A percentile compares a stretch with the other conserved stretches of the same genome.
Evolutionary conservation across 2,888 invertebrate genomes (phyloP).

Genomic region (Spialia ferax): DNA sequence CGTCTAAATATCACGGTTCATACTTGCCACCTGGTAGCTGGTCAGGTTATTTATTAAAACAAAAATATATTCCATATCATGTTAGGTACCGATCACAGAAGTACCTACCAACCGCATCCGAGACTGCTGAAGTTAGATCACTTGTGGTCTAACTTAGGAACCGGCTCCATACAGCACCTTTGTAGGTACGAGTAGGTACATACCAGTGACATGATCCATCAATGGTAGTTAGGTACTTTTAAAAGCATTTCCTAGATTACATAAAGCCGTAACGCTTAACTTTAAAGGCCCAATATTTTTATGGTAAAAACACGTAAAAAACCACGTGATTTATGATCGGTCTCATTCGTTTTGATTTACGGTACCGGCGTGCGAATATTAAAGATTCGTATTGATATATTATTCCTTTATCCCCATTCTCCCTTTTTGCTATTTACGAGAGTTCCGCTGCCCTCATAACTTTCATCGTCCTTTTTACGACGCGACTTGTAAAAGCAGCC

Average conservation of each 20-base stretch:
- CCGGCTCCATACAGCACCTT: no score
- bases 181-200: no score
- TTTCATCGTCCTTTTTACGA: conserved; percentile 82
- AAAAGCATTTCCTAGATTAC: not conserved
- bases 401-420: conserved; percentile 85
- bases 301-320: conserved; percentile 64
- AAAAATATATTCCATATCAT: no score
- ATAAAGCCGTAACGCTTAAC: conserved; percentile 21
- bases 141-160: no score
- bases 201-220: no score
- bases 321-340: conserved; percentile 75
- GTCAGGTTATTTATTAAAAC: no score
- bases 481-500: conserved; percentile 74
- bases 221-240: no score
- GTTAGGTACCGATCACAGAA: no score
- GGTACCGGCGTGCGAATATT: conserved; percentile 81
- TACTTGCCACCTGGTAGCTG: no score
- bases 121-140: no score
- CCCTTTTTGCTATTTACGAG: conserved; percentile 83
- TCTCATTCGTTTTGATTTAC: conserved; percentile 83
- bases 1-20: no score
- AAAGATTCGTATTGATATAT: conserved; percentile 87
- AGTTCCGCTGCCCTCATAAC: conserved; percentile 78
- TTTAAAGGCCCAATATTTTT: conserved; percentile 50
- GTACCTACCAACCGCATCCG: no score